Evolutionary conservation across 2,888 invertebrate genomes (phyloP).

Genomic region (Dimorphilus gyrociliatus): DNA sequence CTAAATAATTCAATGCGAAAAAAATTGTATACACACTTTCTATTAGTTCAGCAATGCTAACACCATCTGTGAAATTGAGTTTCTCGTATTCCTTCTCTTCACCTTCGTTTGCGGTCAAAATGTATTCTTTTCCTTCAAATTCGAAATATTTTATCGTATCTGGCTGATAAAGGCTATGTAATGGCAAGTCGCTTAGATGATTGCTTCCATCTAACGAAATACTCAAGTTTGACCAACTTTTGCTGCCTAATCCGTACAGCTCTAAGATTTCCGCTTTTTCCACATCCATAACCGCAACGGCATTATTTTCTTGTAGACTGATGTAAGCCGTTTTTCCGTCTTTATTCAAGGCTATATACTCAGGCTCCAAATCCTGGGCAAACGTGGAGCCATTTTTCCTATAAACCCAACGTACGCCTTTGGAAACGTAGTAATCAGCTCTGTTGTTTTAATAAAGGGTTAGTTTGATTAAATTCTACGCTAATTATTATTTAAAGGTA

Average conservation of each 20-base stretch:
- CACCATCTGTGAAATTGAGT: no score
- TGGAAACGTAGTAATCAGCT: slow-evolving; percentile 9
- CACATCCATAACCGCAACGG: slow-evolving; percentile 19
- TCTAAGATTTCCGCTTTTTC: slow-evolving; percentile 10
- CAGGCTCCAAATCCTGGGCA: slow-evolving; percentile 19
- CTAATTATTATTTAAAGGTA: background rate
- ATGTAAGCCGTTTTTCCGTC: slow-evolving; percentile 18
- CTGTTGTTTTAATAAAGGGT: slow-evolving; percentile 6
- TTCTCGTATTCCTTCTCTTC: slow-evolving; percentile 4
- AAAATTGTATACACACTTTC: no score
- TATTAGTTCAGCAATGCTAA: no score
- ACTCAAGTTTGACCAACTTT: slow-evolving; percentile 13
- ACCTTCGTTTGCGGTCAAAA: slow-evolving; percentile 5
- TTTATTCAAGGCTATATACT: slow-evolving; percentile 17
- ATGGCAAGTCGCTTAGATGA: slow-evolving; percentile 1
- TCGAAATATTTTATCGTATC: slow-evolving; percentile 4
- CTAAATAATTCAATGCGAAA: no score
- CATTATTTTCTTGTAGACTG: slow-evolving; percentile 20
- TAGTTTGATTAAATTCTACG: no score
- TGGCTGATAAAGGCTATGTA: slow-evolving; percentile 4
- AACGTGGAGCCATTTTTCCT: slow-evolving; percentile 14
- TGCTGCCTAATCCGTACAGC: slow-evolving; percentile 17
- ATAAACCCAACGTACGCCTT: slow-evolving; percentile 16
- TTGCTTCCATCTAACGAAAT: slow-evolving; percentile 3
- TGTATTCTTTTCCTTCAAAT: slow-evolving; percentile 1